A percentile compares a stretch with the other conserved stretches of the same genome.
phyloP scores from a whole-genome alignment of 2,113 vertebrate genomes.

The Myiozetetes cayanensis region DNA sequence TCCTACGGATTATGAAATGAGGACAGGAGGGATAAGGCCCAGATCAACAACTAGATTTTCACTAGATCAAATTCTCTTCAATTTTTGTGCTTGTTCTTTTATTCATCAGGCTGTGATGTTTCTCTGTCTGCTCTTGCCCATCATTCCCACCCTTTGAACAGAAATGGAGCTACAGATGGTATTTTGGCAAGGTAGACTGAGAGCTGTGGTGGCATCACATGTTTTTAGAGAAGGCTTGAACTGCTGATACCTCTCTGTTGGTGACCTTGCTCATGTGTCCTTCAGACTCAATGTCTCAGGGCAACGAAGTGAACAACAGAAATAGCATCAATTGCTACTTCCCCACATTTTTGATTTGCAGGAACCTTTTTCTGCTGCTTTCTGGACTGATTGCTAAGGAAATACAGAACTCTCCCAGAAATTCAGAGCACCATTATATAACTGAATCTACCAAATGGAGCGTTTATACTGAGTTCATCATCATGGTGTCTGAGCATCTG shows the following conservation, averaged over 20 bases:
- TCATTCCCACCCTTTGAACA: neutral
- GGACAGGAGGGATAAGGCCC: neutral
- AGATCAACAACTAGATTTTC: neutral
- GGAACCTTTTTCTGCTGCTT: neutral
- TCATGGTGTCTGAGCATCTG: slow-evolving; percentile 22
- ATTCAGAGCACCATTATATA: neutral
- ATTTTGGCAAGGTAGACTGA: neutral
- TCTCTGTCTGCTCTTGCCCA: neutral
- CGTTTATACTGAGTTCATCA: neutral
- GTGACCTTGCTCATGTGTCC: neutral
- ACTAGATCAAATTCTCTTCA: neutral
- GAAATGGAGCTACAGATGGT: neutral
- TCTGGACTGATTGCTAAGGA: neutral
- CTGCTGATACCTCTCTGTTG: neutral
- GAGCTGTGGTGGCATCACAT: neutral
- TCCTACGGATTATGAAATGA: neutral
- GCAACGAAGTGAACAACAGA: neutral
- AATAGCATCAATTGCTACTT: neutral
- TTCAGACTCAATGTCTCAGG: neutral
- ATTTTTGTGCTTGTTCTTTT: neutral
- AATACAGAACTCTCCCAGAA: neutral
- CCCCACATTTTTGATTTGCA: neutral
- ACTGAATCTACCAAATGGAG: neutral
- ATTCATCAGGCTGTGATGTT: neutral
- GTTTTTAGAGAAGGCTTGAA: neutral